These are phyloP conservation scores for Scaptomyza montana DNA, from an alignment of 1,140 invertebrate genomes.

Conservation along the genomic window DNA sequence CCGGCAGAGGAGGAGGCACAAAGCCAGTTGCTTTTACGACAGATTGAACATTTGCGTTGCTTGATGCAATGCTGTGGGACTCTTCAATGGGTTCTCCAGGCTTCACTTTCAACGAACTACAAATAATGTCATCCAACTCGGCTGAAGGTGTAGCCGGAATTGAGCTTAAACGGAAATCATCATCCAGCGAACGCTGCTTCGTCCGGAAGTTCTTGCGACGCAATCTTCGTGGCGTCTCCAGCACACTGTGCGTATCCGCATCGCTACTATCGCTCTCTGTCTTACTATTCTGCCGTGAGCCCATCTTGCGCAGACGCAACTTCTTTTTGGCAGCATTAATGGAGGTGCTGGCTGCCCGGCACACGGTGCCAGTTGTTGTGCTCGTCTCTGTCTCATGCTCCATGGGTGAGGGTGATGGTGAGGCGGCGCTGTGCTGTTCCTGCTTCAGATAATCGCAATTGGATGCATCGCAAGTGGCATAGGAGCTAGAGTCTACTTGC, in stretches of 20 bases:
- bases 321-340: slow-evolving; percentile 66
- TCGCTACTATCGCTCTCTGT: slow-evolving; percentile 84
- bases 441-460: slow-evolving; percentile 57
- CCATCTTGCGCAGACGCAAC: slow-evolving; percentile 81
- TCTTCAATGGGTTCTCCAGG: slow-evolving; percentile 81
- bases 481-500: slow-evolving; percentile 62
- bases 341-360: slow-evolving; percentile 41
- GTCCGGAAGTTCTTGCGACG: slow-evolving; percentile 80
- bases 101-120: slow-evolving; percentile 72
- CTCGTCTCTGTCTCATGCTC: slow-evolving; percentile 73
- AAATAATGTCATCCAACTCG: slow-evolving; percentile 67
- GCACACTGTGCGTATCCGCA: slow-evolving; percentile 81
- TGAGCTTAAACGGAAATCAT: slow-evolving; percentile 66
- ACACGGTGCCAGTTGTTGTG: slow-evolving; percentile 63
- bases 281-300: slow-evolving; percentile 82
- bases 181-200: slow-evolving; percentile 76
- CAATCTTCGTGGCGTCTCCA: slow-evolving; percentile 78
- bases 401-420: slow-evolving; percentile 63
- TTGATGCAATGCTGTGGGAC: slow-evolving; percentile 52
- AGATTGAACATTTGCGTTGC: slow-evolving; percentile 7
- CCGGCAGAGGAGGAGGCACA: slow-evolving; percentile 69
- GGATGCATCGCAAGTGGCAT: slow-evolving; percentile 57
- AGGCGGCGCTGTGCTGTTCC: slow-evolving; percentile 59
- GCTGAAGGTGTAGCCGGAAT: neutral
- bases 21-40: slow-evolving; percentile 41